Evolutionary conservation across 2,113 vertebrate genomes (phyloP).

Genomic region (Raja brachyura): DNA sequence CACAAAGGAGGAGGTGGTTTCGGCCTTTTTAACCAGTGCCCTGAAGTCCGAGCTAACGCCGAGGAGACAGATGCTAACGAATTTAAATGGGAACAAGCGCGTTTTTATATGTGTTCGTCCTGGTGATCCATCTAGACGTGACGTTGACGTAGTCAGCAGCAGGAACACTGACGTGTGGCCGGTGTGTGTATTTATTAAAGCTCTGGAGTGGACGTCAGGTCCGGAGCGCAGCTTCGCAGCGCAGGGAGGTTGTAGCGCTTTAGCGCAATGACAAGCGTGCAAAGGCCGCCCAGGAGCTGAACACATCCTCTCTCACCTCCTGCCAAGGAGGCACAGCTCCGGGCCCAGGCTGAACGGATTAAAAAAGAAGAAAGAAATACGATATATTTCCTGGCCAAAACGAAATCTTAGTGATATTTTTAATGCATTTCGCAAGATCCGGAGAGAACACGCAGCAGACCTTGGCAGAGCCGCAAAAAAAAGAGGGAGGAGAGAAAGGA

Average conservation of each 20-base stretch:
- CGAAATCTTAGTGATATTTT: too few species aligned
- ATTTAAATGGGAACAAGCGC: not conserved
- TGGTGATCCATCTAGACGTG: not conserved
- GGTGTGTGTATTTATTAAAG: constrained; percentile 1
- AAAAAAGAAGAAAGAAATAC: not conserved
- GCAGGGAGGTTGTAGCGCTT: constrained; percentile 40
- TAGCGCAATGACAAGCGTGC: not conserved
- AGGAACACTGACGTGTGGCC: constrained; percentile 6
- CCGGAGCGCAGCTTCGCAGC: not conserved
- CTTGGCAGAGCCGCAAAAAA: not conserved
- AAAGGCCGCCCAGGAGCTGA: not conserved
- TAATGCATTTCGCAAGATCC: not conserved
- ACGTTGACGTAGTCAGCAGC: not conserved
- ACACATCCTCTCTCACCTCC: not conserved
- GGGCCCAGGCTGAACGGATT: not conserved
- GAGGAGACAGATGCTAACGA: constrained; percentile 2
- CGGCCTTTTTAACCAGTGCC: not conserved
- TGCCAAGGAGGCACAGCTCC: too few species aligned
- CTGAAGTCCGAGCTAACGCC: not conserved
- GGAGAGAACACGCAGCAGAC: not conserved
- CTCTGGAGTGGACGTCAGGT: not conserved
- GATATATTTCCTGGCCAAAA: too few species aligned
- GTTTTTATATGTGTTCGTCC: not conserved
- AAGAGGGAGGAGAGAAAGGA: not conserved
- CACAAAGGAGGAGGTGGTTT: not conserved